Base-by-base conservation (phyloP, 2,888 invertebrate genomes). In the Sesia apiformis region DNA sequence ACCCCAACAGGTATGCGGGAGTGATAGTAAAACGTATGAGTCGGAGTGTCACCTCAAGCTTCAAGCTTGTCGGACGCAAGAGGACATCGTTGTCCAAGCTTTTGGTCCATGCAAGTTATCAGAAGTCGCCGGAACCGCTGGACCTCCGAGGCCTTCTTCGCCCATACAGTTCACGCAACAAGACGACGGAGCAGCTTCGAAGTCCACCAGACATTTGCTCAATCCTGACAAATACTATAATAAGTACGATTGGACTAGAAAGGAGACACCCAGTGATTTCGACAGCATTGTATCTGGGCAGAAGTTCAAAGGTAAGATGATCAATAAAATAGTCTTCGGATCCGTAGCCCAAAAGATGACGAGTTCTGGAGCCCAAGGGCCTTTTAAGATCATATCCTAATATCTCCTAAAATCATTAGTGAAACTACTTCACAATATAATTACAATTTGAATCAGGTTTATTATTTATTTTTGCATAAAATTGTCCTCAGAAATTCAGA, bases 21-120 rank as follows among this genome's bases (percentile, higher is more conserved):
- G 94, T 71, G 94, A 95, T 72, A 94, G 94, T 54, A 94, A 94
- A 82, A 95, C 95, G 57, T 96, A 95, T 79, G 91, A 94, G 65
- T 96, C 95, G 62, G 95, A 96, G 74, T 97, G 97, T 76, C 93
- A 94, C 72, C 91, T 97, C 59, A 91, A 94, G 66, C 92, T 94
- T 72, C 93, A 95, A 80, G 94, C 96, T 54, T 97, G 97, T 84
- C 92, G 94, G 67, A 90, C 93, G 70, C 96, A 96, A 85, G 93
- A 93, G 66, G 93, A 95, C 70, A 93, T 96, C 61, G 93, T 93
- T 40, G 92, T 95, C 4, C 93, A 93, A 79, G 94, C 94, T 2
- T 93, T 94, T 65, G 94, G 94, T 51, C 92, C 93, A 57, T 95
- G 94, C 80, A 92, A 93, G 88, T 90, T 94, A 64, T 92, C 93